These are phyloP conservation scores for Hetaerina americana DNA, from an alignment of 1,140 invertebrate species.

Conservation along the genomic window DNA sequence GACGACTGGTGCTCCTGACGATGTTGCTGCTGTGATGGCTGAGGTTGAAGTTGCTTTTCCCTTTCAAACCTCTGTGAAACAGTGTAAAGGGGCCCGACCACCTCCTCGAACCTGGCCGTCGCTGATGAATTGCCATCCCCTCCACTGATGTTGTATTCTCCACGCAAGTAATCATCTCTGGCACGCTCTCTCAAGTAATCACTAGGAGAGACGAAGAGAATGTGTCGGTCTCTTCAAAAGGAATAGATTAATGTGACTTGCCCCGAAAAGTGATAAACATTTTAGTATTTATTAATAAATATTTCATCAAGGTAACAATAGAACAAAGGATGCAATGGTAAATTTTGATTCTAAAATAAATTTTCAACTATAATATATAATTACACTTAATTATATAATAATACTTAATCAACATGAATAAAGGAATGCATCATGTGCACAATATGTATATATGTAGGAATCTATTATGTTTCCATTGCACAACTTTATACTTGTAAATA, in stretches of 20 bases:
- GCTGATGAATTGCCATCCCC: not conserved
- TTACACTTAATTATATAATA: too few relatives aligned
- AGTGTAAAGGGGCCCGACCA: conserved; percentile 13
- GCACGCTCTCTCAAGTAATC: conserved; percentile 14
- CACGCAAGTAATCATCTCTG: conserved; percentile 14
- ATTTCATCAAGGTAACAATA: not conserved
- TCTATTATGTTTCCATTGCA: too few relatives aligned
- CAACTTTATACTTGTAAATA: too few relatives aligned
- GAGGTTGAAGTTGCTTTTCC: not conserved
- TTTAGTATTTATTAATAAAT: not conserved
- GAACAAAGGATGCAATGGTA: too few relatives aligned
- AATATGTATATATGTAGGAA: too few relatives aligned
- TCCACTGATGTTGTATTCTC: conserved; percentile 14
- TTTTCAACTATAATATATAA: too few relatives aligned
- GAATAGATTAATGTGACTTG: not conserved
- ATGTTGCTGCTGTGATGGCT: not conserved
- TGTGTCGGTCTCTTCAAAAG: not conserved
- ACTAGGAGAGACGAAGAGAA: conserved; percentile 7
- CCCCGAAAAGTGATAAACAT: not conserved
- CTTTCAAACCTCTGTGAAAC: conserved; percentile 12
- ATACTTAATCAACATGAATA: too few relatives aligned
- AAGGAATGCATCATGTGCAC: too few relatives aligned
- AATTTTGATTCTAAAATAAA: too few relatives aligned
- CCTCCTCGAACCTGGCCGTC: conserved; percentile 11
- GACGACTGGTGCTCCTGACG: not conserved